Evolutionary conservation across 1,140 invertebrate genomes (phyloP), one percentile per base, ranked within the genome.

Genomic region (Tetramorium simillimum): DNA sequence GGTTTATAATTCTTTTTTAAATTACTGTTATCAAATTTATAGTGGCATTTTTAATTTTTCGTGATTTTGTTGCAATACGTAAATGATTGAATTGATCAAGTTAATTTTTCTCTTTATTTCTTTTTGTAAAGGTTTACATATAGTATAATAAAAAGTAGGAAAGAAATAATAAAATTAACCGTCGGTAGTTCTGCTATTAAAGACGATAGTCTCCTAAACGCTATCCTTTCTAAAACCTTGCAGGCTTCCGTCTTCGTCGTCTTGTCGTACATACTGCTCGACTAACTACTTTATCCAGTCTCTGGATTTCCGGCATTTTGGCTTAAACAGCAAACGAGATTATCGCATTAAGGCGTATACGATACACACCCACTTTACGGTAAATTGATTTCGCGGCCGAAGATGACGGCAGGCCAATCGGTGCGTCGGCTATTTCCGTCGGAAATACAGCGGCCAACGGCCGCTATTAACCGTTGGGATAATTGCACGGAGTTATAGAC

Each of bases 371-470:
- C 51, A 78, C 18, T 85, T 85, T 85, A 85, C 82, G 58, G 73
- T 85, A 85, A 85, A 85, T 78, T 85, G 73, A 85, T 78, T 78
- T 78, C 16, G 58, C 46, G 82, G 18, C 28, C 56, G 33, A 85
- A 85, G 81, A 76, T 63, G 69, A 76, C 33, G 72, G 58, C 46
- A 28, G 28, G 14, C 60, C 73, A 78, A 65, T 78, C 46, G 73
- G 46, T 77, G 56, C 33, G 51, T 28, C 53, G 53, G 53, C 28
- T 75, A 78, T 51, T 85, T 85, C 73, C 58, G 82, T 65, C 82
- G 82, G 60, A 85, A 53, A 85, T 51, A 62, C n/a, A 24, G 5
- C 43, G 43, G 9, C 46, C 21, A 65, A 63, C 14, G 28, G n/a
- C 60, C 82, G 28, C 37, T 67, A 85, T 78, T 85, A 77, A 85